Evolutionary conservation across 2,888 invertebrate species (phyloP).

Genomic region (Chaetogeoica ovagalla): DNA sequence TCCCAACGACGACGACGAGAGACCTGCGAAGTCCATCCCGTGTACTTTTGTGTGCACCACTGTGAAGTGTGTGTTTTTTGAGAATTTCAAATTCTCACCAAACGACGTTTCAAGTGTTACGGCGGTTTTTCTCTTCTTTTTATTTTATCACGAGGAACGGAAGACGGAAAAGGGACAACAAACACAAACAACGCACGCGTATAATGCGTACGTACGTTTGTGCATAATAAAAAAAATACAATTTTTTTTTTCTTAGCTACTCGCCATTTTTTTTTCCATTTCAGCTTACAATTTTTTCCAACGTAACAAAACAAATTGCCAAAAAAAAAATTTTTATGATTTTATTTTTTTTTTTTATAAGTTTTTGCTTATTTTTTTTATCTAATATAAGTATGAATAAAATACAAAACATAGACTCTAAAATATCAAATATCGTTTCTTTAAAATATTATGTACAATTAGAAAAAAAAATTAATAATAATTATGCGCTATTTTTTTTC

Average conservation of each 20-base stretch:
- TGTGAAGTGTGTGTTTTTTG: too few relatives aligned
- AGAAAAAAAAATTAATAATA: slow-evolving; percentile 25
- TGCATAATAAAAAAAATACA: slow-evolving; percentile 19
- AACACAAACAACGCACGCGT: too few relatives aligned
- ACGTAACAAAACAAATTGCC: slow-evolving; percentile 49
- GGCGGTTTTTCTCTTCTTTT: too few relatives aligned
- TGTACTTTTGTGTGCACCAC: too few relatives aligned
- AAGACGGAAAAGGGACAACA: neutral
- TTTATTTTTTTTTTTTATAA: slow-evolving; percentile 42
- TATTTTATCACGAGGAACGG: neutral
- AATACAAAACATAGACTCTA: slow-evolving; percentile 53
- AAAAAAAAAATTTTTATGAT: slow-evolving; percentile 57
- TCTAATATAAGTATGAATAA: slow-evolving; percentile 53
- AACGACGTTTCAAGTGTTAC: too few relatives aligned
- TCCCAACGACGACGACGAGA: too few relatives aligned
- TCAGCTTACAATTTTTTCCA: slow-evolving; percentile 46
- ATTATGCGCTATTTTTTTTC: slow-evolving; percentile 33
- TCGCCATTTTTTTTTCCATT: slow-evolving; percentile 51
- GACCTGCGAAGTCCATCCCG: too few relatives aligned
- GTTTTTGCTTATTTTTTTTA: slow-evolving; percentile 43
- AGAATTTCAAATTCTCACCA: too few relatives aligned
- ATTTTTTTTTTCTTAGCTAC: slow-evolving; percentile 34
- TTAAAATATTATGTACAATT: slow-evolving; percentile 45
- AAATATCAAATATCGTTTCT: slow-evolving; percentile 52
- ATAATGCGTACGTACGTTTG: neutral